Evolutionary conservation across 2,888 invertebrate species (phyloP).

Genomic region (Cyrtodaria siliqua): DNA sequence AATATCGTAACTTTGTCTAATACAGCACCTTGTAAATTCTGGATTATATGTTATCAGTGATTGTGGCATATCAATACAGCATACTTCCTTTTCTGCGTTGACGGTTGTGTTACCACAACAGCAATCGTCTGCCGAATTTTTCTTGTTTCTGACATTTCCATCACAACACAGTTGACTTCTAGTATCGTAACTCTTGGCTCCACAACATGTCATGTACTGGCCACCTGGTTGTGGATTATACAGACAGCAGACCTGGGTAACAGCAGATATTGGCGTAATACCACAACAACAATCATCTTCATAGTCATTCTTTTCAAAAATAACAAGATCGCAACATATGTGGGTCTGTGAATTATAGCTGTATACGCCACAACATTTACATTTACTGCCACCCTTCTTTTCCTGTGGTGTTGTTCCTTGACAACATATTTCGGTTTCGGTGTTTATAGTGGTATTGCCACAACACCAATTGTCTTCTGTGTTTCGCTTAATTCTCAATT

Average conservation of each 20-base stretch:
- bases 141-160: slow-evolving; percentile 12
- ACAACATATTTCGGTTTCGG: slow-evolving; percentile 44
- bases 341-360: slow-evolving; percentile 25
- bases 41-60: slow-evolving; percentile 24
- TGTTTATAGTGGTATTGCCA: slow-evolving; percentile 35
- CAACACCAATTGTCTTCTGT: slow-evolving; percentile 33
- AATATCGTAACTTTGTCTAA: slow-evolving; percentile 41
- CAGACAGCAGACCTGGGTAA: slow-evolving; percentile 29
- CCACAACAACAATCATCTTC: slow-evolving; percentile 36
- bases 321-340: slow-evolving; percentile 25
- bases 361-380: slow-evolving; percentile 33
- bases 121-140: slow-evolving; percentile 17
- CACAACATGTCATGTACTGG: slow-evolving; percentile 35
- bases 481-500: slow-evolving; percentile 24
- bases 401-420: slow-evolving; percentile 26
- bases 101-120: slow-evolving; percentile 38
- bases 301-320: slow-evolving; percentile 21
- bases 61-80: slow-evolving; percentile 33
- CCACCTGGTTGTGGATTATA: slow-evolving; percentile 38
- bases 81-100: slow-evolving; percentile 24
- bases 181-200: slow-evolving; percentile 27
- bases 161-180: slow-evolving; percentile 33
- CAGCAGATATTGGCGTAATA: slow-evolving; percentile 20
- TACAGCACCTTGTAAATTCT: slow-evolving; percentile 46
- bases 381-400: slow-evolving; percentile 14